Base-by-base conservation (phyloP, 2,888 invertebrate genomes). In the Slavum lentiscoides region DNA sequence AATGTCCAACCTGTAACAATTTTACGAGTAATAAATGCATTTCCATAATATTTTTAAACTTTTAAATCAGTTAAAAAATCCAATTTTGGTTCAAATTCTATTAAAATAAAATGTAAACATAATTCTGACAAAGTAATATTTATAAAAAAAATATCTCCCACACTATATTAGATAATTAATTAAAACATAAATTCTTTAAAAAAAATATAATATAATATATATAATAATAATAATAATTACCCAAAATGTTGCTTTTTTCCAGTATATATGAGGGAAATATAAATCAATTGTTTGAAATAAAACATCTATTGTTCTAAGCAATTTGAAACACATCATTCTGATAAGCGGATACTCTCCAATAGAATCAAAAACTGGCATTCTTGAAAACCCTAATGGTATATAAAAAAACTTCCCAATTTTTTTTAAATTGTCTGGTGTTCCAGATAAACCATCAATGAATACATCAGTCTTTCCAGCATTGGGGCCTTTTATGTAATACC, bases 371-470 rank as follows among this genome's bases (percentile, higher is more conserved):
- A 82, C 13, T 39, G 55, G 64, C 11, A 66, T 85, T 91, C 91
- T 74, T 88, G 89, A 86, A 0, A 87, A 82, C 82, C 92, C 87
- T 17, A 94, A 85, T 1, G 90, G 88, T 3, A 92, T 90, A 84
- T 93, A 88, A 83, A 93, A 87, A 30, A 93, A 93, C 8, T 89
- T 89, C 83, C 92, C 91, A 30, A 87, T 87, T 1, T 86, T 85
- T 68, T 88, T 85, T 58, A 92, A 87, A 85, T 92, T 92, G 85
- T 92, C 91, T 1, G 91, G 91, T 1, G 84, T 82, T 86, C 91
- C 95, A 85, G 95, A 94, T 82, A 95, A 87, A 61, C 94, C 93
- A 84, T 95, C 92, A 7, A 92, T 88, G 85, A 97, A 95, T 2
- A 93, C 88, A 86, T 96, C 96, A 6, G 89, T 87, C 83, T 90